Evolutionary conservation across 2,797 vertebrate genomes (phyloP).

Genomic region (Eleutherodactylus coqui): DNA sequence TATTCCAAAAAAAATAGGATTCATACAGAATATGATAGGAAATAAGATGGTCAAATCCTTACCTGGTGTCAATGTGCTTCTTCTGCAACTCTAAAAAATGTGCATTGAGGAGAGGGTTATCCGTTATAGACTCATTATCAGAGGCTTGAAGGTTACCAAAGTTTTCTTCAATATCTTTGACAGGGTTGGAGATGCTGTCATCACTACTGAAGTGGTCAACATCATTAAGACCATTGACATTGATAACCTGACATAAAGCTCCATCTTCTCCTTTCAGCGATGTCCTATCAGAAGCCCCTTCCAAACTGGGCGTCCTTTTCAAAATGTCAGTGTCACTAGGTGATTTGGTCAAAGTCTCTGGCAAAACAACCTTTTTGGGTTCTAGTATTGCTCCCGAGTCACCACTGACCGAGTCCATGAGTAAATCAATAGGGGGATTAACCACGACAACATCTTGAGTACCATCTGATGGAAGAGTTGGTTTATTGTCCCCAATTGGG

Average conservation of each 20-base stretch:
- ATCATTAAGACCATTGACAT: constrained; percentile 74
- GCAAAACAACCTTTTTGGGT: constrained; percentile 71
- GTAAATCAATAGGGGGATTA: constrained; percentile 60
- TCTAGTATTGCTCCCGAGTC: constrained; percentile 73
- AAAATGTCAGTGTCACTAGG: constrained; percentile 74
- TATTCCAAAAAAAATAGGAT: not conserved
- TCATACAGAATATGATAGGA: not conserved
- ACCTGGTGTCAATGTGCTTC: constrained; percentile 53
- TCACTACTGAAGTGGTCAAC: constrained; percentile 70
- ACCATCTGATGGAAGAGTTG: constrained; percentile 83
- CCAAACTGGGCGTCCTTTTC: constrained; percentile 76
- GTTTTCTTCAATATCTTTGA: constrained; percentile 64
- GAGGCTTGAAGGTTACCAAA: constrained; percentile 30
- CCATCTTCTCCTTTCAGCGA: constrained; percentile 74
- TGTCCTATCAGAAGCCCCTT: constrained; percentile 74
- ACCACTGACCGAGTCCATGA: constrained; percentile 66
- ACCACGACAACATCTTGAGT: constrained; percentile 71
- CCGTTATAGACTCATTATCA: not conserved
- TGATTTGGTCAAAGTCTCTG: constrained; percentile 84
- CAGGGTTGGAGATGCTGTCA: constrained; percentile 67
- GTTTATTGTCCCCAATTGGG: constrained; percentile 68
- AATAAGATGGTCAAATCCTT: not conserved
- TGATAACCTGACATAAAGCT: constrained; percentile 67
- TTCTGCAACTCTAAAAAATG: constrained; percentile 14
- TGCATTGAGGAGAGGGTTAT: constrained; percentile 29